Evolutionary conservation across 2,888 invertebrate species (phyloP).

Genomic region (Hypolimnas misippus): DNA sequence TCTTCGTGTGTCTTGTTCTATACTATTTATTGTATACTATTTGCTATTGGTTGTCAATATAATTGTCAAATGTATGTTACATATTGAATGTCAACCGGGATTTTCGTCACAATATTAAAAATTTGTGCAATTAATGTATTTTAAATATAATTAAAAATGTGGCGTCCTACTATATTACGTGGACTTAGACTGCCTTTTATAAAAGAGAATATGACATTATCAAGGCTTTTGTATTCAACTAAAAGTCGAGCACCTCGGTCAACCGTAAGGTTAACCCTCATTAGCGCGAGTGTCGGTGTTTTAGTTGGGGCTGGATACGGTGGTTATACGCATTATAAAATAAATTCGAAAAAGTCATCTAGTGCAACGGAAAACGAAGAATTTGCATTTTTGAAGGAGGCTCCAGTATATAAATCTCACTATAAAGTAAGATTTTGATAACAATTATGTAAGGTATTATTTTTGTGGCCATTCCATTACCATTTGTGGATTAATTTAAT

Average conservation of each 20-base stretch:
- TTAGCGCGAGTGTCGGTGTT: constrained; percentile 85
- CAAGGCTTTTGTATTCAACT: constrained; percentile 64
- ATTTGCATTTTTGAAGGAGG: constrained; percentile 69
- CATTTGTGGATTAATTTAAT: not conserved
- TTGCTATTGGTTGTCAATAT: too few relatives aligned
- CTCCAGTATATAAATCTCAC: constrained; percentile 80
- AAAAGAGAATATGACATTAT: constrained; percentile 58
- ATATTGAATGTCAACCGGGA: constrained; percentile 20
- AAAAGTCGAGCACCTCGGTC: constrained; percentile 68
- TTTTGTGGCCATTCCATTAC: not conserved
- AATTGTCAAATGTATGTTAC: constrained; percentile 16
- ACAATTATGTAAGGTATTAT: not conserved
- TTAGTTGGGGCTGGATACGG: constrained; percentile 82
- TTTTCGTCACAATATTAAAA: constrained; percentile 7
- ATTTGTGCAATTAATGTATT: constrained; percentile 8
- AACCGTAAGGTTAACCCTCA: constrained; percentile 78
- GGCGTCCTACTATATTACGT: constrained; percentile 67
- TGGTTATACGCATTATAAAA: constrained; percentile 78
- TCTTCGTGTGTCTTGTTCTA: too few relatives aligned
- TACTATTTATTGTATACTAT: too few relatives aligned
- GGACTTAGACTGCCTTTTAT: constrained; percentile 63
- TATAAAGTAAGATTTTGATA: constrained; percentile 68
- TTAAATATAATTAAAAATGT: constrained; percentile 55
- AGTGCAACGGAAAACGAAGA: constrained; percentile 64
- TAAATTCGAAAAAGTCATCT: constrained; percentile 64